Evolutionary conservation across 2,797 vertebrate genomes (phyloP).

Genomic region (Uromys caudimaculatus): DNA sequence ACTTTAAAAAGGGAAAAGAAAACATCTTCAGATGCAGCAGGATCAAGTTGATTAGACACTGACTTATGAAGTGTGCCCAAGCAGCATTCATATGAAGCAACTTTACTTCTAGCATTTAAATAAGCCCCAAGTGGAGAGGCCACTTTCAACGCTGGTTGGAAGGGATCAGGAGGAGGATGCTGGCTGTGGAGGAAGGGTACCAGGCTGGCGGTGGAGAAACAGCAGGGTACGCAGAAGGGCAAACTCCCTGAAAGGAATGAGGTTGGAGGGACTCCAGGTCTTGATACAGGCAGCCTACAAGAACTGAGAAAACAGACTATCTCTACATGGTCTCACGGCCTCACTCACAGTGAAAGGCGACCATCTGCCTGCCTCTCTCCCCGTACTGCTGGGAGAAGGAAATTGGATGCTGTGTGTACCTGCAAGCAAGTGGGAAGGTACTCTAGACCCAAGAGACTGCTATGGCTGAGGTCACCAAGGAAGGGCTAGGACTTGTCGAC

Average conservation of each 20-base stretch:
- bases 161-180: background rate
- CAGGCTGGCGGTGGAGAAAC: rapidly evolving
- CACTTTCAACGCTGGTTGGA: background rate
- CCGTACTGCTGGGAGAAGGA: background rate
- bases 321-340: background rate
- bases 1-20: slow-evolving; percentile 74
- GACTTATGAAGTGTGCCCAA: slow-evolving; percentile 65
- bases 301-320: background rate
- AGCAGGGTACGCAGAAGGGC: background rate
- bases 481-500: background rate
- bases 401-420: background rate
- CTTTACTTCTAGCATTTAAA: slow-evolving; percentile 78
- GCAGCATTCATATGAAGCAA: slow-evolving; percentile 74
- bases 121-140: slow-evolving; percentile 67
- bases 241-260: background rate
- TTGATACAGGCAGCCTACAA: background rate
- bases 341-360: background rate
- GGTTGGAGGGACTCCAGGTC: background rate
- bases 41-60: slow-evolving; percentile 79
- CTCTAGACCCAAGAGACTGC: background rate
- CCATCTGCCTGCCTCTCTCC: background rate
- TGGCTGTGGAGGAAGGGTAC: background rate
- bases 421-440: no score
- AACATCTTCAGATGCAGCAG: slow-evolving; percentile 72
- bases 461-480: background rate